Conservation (phyloP, 2,797 vertebrate genomes). For the Clarias fuscus region DNA sequence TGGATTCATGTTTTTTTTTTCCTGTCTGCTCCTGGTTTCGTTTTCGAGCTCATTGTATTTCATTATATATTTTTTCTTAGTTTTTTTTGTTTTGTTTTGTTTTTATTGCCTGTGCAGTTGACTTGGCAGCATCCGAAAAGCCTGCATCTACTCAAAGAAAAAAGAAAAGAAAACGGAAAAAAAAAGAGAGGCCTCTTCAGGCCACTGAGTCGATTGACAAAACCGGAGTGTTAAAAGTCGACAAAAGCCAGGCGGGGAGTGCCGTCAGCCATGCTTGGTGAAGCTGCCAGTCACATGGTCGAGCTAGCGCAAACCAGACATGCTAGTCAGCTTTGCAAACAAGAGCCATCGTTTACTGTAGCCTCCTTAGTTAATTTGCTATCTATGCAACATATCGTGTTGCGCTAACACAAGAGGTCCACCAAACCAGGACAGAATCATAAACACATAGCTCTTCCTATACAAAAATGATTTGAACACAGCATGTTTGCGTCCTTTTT, state of each 20-base stretch:
- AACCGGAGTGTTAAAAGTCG: conserved; percentile 71
- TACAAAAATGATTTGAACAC: neutral
- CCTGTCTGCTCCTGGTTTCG: conserved; percentile 72
- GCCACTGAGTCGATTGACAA: conserved; percentile 79
- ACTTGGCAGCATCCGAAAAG: conserved; percentile 79
- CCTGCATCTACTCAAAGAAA: conserved; percentile 67
- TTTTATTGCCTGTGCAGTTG: conserved; percentile 66
- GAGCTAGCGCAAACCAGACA: conserved; percentile 65
- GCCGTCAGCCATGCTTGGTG: conserved; percentile 52
- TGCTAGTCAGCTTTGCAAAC: conserved; percentile 37
- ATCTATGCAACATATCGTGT: neutral
- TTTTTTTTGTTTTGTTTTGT: conserved; percentile 55
- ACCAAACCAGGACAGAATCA: neutral
- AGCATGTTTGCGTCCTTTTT: neutral
- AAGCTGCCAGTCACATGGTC: conserved; percentile 67
- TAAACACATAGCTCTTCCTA: neutral
- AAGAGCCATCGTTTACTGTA: conserved; percentile 15
- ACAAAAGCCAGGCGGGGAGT: conserved; percentile 66
- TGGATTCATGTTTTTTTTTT: conserved; percentile 32
- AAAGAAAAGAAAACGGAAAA: conserved; percentile 19
- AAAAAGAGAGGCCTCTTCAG: conserved; percentile 72
- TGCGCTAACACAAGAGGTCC: neutral
- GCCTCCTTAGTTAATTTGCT: conserved; percentile 18
- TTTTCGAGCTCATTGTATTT: conserved; percentile 64
- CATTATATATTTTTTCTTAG: conserved; percentile 67